These are phyloP conservation scores for Sympetrum striolatum DNA, from an alignment of 2,888 invertebrate species.

Conservation along the genomic window DNA sequence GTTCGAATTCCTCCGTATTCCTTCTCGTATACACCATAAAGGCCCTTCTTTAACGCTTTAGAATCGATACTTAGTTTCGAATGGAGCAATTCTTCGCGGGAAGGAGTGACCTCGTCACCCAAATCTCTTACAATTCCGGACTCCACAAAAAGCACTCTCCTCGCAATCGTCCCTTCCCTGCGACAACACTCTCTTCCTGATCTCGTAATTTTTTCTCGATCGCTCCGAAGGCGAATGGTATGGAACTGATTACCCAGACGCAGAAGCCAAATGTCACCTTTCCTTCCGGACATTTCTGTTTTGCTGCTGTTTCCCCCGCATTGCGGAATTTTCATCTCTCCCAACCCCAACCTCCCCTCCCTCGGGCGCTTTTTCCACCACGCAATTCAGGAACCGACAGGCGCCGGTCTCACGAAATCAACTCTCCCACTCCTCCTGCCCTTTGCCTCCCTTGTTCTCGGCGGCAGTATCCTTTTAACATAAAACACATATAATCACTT, in stretches of 20 bases:
- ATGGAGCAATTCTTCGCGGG: too few species aligned
- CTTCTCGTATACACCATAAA: too few species aligned
- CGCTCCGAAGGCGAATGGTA: not conserved
- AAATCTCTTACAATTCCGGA: too few species aligned
- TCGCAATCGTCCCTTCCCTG: too few species aligned
- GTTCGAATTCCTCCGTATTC: too few species aligned
- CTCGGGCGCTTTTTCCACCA: not conserved
- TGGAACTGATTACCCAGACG: not conserved
- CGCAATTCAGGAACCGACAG: not conserved
- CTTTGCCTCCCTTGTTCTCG: not conserved
- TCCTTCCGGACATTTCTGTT: not conserved
- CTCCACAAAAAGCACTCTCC: too few species aligned
- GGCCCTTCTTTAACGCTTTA: too few species aligned
- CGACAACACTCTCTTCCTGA: not conserved
- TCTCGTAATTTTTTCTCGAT: not conserved
- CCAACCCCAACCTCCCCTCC: not conserved
- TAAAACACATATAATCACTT: not conserved
- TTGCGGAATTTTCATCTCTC: not conserved
- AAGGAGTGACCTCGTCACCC: too few species aligned
- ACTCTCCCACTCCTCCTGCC: not conserved
- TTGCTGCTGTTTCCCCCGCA: not conserved
- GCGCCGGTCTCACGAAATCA: not conserved
- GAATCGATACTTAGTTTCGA: too few species aligned
- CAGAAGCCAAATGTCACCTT: not conserved
- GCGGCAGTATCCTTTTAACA: not conserved